Conservation (phyloP, 2,888 invertebrate species). For the Mesorhabditis belari region DNA sequence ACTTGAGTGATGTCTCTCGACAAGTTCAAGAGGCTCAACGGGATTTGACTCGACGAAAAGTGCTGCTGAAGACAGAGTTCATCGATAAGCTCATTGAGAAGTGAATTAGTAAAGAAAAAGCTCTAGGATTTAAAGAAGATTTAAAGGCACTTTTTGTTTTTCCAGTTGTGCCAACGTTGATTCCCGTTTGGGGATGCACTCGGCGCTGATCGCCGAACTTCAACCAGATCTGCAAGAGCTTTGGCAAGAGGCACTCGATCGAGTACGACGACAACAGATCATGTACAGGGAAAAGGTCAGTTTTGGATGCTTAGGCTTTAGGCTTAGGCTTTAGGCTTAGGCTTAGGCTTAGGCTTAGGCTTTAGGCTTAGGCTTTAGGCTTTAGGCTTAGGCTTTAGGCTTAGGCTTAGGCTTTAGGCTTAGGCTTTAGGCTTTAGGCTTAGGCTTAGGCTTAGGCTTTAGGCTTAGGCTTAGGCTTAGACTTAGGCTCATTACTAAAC, state of each 20-base stretch:
- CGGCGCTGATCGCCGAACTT: conserved; percentile 49
- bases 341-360: too few relatives aligned
- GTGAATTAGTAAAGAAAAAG: conserved; percentile 15
- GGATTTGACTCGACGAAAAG: conserved; percentile 65
- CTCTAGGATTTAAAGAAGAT: neutral
- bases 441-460: too few relatives aligned
- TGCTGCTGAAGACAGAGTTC: conserved; percentile 50
- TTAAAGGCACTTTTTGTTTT: neutral
- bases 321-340: too few relatives aligned
- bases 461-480: neutral
- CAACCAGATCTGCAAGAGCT: conserved; percentile 55
- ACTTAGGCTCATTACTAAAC: neutral
- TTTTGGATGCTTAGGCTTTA: neutral
- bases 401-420: too few relatives aligned
- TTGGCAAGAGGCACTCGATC: conserved; percentile 70
- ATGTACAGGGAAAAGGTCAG: conserved; percentile 54
- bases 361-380: too few relatives aligned
- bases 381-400: too few relatives aligned
- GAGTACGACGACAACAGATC: conserved; percentile 68
- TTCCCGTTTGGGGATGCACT: conserved; percentile 48
- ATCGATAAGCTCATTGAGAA: conserved; percentile 30
- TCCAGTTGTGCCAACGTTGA: conserved; percentile 28
- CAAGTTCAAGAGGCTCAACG: conserved; percentile 67
- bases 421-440: too few relatives aligned
- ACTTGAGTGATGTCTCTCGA: conserved; percentile 50